Evolutionary conservation across 1,140 invertebrate species (phyloP), one percentile per base, ranked within the genome.

Genomic region (Thrips palmi): DNA sequence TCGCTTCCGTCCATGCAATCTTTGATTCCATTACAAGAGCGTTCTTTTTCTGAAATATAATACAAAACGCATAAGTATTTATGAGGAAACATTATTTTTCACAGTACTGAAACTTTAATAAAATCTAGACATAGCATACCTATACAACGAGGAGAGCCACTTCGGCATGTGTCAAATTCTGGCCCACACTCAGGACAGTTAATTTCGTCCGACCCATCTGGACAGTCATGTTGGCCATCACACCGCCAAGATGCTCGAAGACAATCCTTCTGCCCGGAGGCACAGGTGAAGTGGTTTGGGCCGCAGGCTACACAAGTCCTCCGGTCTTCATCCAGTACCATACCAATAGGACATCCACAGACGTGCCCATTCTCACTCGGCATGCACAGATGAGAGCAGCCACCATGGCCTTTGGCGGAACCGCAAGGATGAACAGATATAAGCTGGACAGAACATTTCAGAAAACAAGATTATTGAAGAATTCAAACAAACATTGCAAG

Each of bases 191-290:
- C 56, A 1, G 70, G 63, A 50, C 80, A 84, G n/a, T 69, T 70
- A 2, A 68, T 56, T 56, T 89, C 83, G 50, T 88, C 83, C 2
- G 77, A 79, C 12, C 71, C 71, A 54, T 89, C 84, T 1, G 65
- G 59, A 60, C 89, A 94, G 54, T 96, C 86, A 24, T 61, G 62
- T 40, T 82, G 74, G 0, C 73, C 72, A 55, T 91, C 86, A 54
- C 86, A 91, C 32, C 73, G 74, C 84, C 86, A 92, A 0, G 66
- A 63, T 1, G 63, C 56, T 0, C 86, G 85, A 42, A 94, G 85
- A 54, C 89, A 94, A 43, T 77, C 70, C 2, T 56, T 53, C 10
- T 52, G 57, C 0, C 58, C 55, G 1, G 59, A 52, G 6, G 62
- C 64, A 49, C 88, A 94, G 0, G 72, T 71, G 50, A 88, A 91